Evolutionary conservation across 2,888 invertebrate genomes (phyloP).

Genomic region (Galerucella calmariensis): DNA sequence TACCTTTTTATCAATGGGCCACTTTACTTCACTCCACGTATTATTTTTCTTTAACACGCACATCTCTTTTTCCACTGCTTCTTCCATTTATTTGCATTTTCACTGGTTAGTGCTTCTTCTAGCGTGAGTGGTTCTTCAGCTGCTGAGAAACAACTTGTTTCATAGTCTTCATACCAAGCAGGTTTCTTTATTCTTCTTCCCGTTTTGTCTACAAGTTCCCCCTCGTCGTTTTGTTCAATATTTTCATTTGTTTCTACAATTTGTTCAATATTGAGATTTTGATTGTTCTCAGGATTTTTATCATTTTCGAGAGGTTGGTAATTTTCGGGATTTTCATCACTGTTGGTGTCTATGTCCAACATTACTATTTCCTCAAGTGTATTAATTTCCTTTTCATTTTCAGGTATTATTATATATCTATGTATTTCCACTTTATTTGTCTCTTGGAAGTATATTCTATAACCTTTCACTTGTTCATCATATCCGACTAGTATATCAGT

Average conservation of each 20-base stretch:
- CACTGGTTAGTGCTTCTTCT: conserved; percentile 37
- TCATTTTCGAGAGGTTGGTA: neutral
- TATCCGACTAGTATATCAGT: conserved; percentile 58
- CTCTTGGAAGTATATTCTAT: conserved; percentile 42
- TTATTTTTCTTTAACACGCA: conserved; percentile 36
- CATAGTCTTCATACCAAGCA: conserved; percentile 25
- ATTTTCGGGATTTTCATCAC: too few species aligned
- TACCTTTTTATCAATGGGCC: conserved; percentile 16
- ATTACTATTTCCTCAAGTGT: neutral
- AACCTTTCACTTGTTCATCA: conserved; percentile 48
- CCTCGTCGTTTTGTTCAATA: too few species aligned
- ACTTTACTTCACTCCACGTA: conserved; percentile 36
- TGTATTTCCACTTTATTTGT: conserved; percentile 32
- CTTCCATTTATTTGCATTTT: conserved; percentile 35
- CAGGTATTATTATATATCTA: neutral
- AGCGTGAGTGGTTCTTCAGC: conserved; percentile 29
- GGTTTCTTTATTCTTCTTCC: conserved; percentile 11
- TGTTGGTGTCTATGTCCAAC: neutral
- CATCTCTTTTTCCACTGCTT: conserved; percentile 37
- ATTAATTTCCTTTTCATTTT: too few species aligned
- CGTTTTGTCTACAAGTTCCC: neutral
- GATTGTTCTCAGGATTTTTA: too few species aligned
- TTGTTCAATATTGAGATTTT: too few species aligned
- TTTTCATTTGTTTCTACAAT: too few species aligned
- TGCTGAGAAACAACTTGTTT: conserved; percentile 18